Evolutionary conservation across 2,888 invertebrate genomes (phyloP).

Genomic region (Andrena haemorrhoa): DNA sequence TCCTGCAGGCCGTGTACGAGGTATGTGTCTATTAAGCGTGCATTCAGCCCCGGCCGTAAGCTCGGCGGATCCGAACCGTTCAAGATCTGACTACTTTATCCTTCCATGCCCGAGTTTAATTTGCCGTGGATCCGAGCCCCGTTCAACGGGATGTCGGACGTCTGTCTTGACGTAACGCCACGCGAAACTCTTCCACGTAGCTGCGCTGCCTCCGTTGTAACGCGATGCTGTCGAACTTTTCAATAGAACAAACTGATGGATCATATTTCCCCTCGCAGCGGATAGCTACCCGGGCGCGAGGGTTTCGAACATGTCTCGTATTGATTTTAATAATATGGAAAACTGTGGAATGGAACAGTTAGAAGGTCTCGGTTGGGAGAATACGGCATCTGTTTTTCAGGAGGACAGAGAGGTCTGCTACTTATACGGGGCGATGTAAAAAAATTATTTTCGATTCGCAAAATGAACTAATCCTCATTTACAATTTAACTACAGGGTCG

Average conservation of each 20-base stretch:
- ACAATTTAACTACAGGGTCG: no score
- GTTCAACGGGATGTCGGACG: conserved; percentile 22
- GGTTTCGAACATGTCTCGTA: neutral
- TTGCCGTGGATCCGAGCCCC: conserved; percentile 53
- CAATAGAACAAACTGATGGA: conserved; percentile 12
- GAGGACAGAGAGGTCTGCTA: no score
- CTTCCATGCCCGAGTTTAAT: conserved; percentile 61
- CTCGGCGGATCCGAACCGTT: conserved; percentile 36
- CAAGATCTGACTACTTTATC: conserved; percentile 65
- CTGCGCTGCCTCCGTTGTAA: neutral
- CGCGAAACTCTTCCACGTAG: conserved; percentile 21
- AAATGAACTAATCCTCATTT: no score
- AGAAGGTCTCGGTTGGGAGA: neutral
- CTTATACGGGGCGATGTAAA: no score
- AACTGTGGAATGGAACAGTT: neutral
- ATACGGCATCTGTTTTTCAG: no score
- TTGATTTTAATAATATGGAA: neutral
- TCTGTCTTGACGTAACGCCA: conserved; percentile 15
- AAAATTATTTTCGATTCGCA: no score
- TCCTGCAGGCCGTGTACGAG: conserved; percentile 29
- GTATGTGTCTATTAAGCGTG: conserved; percentile 62
- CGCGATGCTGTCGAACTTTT: conserved; percentile 8
- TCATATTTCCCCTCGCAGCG: conserved; percentile 2
- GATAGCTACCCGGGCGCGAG: no score
- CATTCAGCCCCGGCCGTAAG: conserved; percentile 40